phyloP scores from a whole-genome alignment of 1,140 invertebrate species.

The Melipona quadrifasciata region DNA sequence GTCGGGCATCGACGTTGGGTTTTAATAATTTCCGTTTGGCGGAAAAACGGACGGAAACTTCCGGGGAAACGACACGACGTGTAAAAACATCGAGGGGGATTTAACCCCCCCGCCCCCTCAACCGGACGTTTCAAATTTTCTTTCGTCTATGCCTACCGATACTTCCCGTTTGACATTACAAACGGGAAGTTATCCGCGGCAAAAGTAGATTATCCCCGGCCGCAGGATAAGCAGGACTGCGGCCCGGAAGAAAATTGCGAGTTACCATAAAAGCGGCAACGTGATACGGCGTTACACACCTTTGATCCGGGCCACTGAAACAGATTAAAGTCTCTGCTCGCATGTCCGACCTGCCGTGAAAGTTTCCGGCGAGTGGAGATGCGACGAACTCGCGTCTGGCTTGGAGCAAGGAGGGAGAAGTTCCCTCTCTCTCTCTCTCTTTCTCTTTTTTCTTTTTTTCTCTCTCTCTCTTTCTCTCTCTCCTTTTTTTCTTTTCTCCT shows the following conservation, averaged over 20 bases:
- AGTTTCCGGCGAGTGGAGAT: slow-evolving; percentile 7
- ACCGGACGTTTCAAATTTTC: neutral
- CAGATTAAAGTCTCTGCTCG: slow-evolving; percentile 48
- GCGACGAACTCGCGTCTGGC: slow-evolving; percentile 4
- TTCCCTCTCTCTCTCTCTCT: neutral
- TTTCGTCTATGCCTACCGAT: neutral
- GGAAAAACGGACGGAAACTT: neutral
- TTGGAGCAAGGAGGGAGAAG: slow-evolving; percentile 12
- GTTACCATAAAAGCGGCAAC: neutral
- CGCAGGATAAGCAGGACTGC: neutral
- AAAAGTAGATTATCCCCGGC: too few species aligned
- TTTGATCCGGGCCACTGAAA: slow-evolving; percentile 23
- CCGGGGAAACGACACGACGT: neutral
- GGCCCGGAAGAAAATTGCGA: slow-evolving; percentile 2
- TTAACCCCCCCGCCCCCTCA: too few species aligned
- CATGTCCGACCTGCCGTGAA: slow-evolving; percentile 26
- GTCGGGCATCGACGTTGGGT: neutral
- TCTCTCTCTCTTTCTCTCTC: too few species aligned
- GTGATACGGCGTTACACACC: neutral
- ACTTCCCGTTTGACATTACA: neutral
- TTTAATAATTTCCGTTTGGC: neutral
- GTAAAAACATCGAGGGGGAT: too few species aligned
- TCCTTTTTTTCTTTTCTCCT: neutral
- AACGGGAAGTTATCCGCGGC: slow-evolving; percentile 8
- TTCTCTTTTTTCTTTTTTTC: neutral